phyloP scores from a whole-genome alignment of 2,888 invertebrate species.

The Pachycephus smyrnensis region DNA sequence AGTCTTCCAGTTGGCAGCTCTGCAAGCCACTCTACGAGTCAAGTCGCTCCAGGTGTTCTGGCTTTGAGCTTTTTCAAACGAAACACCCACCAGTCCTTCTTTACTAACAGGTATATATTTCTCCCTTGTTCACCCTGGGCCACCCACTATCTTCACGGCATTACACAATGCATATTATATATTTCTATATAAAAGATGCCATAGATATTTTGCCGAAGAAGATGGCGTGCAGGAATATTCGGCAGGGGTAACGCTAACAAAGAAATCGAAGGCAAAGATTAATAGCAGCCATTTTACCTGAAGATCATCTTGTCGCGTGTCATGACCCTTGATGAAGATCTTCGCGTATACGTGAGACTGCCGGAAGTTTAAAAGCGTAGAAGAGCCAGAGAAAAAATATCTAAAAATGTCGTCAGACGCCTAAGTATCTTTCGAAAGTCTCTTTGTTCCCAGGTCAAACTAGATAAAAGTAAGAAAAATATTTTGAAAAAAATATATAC shows the following conservation, averaged over 20 bases:
- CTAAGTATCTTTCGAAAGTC: background rate
- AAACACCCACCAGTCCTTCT: background rate
- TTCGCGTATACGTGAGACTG: background rate
- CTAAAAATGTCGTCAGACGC: background rate
- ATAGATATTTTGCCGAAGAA: background rate
- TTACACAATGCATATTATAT: no score
- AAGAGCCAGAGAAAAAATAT: background rate
- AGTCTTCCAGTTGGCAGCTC: background rate
- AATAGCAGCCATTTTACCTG: background rate
- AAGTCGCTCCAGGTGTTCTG: slow-evolving; percentile 3
- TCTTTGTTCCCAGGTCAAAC: background rate
- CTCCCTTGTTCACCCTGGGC: background rate
- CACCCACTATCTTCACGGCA: background rate
- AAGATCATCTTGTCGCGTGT: background rate
- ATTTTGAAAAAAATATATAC: background rate
- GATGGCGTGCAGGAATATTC: background rate
- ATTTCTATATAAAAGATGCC: no score
- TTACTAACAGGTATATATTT: background rate
- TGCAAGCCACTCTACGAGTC: background rate
- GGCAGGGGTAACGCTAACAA: background rate
- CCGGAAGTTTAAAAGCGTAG: background rate
- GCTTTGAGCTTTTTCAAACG: background rate
- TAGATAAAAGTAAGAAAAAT: background rate
- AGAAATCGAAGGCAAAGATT: background rate
- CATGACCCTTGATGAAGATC: background rate